These are phyloP conservation scores for Drosophila maculinotata DNA, from an alignment of 2,888 invertebrate genomes.

Conservation along the genomic window DNA sequence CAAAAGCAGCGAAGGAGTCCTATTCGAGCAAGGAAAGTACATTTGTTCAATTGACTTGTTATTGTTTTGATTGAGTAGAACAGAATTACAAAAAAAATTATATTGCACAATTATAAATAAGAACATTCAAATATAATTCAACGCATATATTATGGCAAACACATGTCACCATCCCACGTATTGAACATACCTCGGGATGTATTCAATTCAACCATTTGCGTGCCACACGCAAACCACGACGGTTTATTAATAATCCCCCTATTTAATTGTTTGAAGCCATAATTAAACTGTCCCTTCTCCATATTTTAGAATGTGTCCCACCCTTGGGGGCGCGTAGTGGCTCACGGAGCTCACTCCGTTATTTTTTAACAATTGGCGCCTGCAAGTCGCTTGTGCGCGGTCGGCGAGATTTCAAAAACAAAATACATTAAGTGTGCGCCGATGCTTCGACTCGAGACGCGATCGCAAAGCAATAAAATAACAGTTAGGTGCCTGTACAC, in stretches of 20 bases:
- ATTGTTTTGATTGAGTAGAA: conserved; percentile 24
- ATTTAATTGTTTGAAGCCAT: conserved; percentile 1
- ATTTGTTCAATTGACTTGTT: conserved; percentile 71
- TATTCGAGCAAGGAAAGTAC: conserved; percentile 73
- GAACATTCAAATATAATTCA: not conserved
- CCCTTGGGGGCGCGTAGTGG: too few relatives aligned
- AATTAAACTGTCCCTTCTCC: not conserved
- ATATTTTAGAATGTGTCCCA: not conserved
- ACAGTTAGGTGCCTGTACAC: too few relatives aligned
- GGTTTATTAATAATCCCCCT: not conserved
- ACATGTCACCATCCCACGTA: not conserved
- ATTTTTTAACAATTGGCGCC: too few relatives aligned
- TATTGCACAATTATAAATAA: conserved; percentile 2
- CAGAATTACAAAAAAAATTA: conserved; percentile 20
- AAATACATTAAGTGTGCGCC: too few relatives aligned
- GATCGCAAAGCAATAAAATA: too few relatives aligned
- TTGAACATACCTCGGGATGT: too few relatives aligned
- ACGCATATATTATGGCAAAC: not conserved
- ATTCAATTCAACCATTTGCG: conserved; percentile 4
- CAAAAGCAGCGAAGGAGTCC: conserved; percentile 84
- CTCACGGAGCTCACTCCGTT: too few relatives aligned
- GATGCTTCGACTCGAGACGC: too few relatives aligned
- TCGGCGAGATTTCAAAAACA: too few relatives aligned
- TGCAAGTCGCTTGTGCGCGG: too few relatives aligned
- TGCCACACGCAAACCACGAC: not conserved